Conservation (phyloP, 2,888 invertebrate species). For the Epinotia demarniana region DNA sequence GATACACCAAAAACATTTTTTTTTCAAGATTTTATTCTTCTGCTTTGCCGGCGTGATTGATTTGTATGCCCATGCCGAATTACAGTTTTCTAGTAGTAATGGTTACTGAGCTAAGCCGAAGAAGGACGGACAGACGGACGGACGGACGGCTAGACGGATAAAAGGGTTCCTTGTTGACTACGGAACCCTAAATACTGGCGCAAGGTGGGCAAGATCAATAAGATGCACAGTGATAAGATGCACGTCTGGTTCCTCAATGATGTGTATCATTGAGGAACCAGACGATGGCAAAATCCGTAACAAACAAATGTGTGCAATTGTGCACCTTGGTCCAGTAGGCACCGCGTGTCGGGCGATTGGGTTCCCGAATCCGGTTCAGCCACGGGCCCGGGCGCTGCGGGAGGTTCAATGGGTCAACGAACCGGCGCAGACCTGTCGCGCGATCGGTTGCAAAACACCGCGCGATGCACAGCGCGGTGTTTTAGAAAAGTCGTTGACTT, state of each 20-base stretch:
- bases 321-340: neutral
- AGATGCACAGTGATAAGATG: no score
- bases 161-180: no score
- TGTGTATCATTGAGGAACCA: neutral
- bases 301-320: neutral
- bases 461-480: slow-evolving; percentile 8
- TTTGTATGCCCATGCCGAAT: no score
- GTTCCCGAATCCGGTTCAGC: slow-evolving; percentile 41
- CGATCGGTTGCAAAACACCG: slow-evolving; percentile 71
- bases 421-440: slow-evolving; percentile 71
- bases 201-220: neutral
- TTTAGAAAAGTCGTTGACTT: slow-evolving; percentile 1
- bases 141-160: no score
- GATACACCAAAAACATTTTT: no score
- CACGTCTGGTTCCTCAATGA: no score
- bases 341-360: slow-evolving; percentile 19
- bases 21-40: no score
- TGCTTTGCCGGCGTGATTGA: no score
- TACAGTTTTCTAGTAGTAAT: no score
- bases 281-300: neutral
- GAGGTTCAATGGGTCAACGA: slow-evolving; percentile 81
- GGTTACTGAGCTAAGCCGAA: no score
- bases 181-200: neutral
- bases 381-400: slow-evolving; percentile 54
- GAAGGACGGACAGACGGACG: no score